phyloP scores from a whole-genome alignment of 2,888 invertebrate genomes.

The Stictocephala bisonia region DNA sequence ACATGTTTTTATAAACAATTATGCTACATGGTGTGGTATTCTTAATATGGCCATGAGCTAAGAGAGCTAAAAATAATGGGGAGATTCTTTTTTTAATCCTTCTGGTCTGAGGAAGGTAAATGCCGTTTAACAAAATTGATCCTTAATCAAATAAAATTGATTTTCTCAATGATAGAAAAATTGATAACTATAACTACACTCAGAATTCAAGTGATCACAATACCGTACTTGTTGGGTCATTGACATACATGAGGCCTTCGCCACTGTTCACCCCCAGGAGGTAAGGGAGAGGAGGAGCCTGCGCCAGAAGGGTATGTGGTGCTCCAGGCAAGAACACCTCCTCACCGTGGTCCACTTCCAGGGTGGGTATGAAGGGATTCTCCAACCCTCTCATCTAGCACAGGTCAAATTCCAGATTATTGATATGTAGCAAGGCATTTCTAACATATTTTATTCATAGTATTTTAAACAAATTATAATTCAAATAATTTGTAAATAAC shows the following conservation, averaged over 20 bases:
- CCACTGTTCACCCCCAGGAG: conserved; percentile 14
- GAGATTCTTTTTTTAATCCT: too few species aligned
- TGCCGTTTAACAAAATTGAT: too few species aligned
- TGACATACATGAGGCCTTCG: conserved; percentile 9
- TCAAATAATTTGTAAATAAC: neutral
- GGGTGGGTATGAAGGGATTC: neutral
- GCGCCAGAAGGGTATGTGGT: neutral
- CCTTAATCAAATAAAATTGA: too few species aligned
- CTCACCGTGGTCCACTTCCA: conserved; percentile 1
- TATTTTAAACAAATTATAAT: neutral
- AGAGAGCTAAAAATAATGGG: too few species aligned
- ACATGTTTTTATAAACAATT: too few species aligned
- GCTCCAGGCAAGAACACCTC: conserved; percentile 10
- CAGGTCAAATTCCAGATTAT: neutral
- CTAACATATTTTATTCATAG: too few species aligned
- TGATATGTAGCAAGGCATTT: neutral
- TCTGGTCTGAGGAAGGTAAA: too few species aligned
- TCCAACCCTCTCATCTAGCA: neutral
- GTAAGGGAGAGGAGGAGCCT: conserved; percentile 1
- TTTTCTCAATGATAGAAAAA: too few species aligned
- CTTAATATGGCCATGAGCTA: too few species aligned
- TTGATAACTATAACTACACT: too few species aligned
- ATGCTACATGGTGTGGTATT: too few species aligned
- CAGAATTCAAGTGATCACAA: too few species aligned
- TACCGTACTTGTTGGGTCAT: conserved; percentile 5